These are phyloP conservation scores for Tetrax tetrax DNA, from an alignment of 2,113 vertebrate genomes.

Conservation along the genomic window DNA sequence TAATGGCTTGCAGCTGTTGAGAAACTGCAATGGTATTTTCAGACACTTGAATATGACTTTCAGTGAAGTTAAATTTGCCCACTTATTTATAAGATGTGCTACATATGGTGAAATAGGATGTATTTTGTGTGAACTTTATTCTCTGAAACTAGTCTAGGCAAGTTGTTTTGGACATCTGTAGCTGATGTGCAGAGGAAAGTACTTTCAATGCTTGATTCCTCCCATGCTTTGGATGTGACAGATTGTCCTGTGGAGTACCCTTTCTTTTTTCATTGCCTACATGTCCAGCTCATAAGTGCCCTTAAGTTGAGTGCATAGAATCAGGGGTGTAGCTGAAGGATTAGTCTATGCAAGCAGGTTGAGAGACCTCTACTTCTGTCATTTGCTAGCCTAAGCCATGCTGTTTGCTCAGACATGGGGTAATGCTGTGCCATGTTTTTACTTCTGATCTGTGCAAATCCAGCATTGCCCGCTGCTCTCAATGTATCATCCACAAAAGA, in stretches of 20 bases:
- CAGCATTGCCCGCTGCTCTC: background rate
- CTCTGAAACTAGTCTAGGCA: background rate
- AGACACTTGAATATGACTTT: background rate
- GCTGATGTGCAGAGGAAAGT: background rate
- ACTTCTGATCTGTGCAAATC: background rate
- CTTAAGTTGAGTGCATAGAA: background rate
- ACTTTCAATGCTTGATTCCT: background rate
- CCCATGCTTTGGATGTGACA: background rate
- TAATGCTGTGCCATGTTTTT: background rate
- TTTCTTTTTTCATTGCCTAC: background rate
- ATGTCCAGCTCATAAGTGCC: background rate
- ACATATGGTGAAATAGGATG: background rate
- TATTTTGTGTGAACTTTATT: background rate
- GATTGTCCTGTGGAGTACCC: background rate
- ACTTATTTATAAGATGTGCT: background rate
- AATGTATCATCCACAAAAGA: background rate
- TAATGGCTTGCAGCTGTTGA: background rate
- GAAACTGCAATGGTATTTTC: background rate
- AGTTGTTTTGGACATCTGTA: background rate
- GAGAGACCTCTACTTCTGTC: background rate
- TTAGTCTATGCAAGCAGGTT: background rate
- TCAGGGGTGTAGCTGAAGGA: background rate
- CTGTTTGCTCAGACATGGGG: background rate
- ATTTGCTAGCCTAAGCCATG: background rate
- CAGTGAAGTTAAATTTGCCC: conserved; percentile 4